A percentile compares a stretch with the other conserved stretches of the same genome.
phyloP scores from a whole-genome alignment of 2,797 vertebrate genomes.

The Allobates femoralis region DNA sequence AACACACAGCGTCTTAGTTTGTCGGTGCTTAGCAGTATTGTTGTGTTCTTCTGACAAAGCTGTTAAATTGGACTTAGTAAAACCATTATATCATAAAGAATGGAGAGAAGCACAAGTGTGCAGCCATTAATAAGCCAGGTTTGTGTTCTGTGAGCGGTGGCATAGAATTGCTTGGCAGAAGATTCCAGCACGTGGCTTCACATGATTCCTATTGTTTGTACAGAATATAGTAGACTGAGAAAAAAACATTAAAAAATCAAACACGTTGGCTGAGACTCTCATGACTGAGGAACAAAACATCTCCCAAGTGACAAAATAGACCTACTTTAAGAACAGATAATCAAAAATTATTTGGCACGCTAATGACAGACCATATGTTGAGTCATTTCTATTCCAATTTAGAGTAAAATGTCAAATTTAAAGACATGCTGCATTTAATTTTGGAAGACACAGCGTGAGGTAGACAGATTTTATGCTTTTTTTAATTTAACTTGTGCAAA shows the following conservation, averaged over 20 bases:
- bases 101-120: neutral
- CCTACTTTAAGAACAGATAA: neutral
- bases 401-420: neutral
- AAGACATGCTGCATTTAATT: neutral
- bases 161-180: neutral
- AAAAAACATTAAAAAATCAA: neutral
- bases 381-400: neutral
- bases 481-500: neutral
- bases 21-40: neutral
- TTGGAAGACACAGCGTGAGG: neutral
- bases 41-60: neutral
- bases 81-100: too few species aligned
- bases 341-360: neutral
- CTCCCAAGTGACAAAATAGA: neutral
- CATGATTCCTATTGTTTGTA: neutral
- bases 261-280: neutral
- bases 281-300: neutral
- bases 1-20: neutral
- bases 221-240: neutral
- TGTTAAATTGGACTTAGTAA: too few species aligned
- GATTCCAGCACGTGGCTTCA: conserved; percentile 11
- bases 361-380: neutral
- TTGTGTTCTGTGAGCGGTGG: neutral
- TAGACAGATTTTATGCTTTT: neutral
- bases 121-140: neutral